Evolutionary conservation across 1,140 invertebrate species (phyloP).

Genomic region (Proales similis): DNA sequence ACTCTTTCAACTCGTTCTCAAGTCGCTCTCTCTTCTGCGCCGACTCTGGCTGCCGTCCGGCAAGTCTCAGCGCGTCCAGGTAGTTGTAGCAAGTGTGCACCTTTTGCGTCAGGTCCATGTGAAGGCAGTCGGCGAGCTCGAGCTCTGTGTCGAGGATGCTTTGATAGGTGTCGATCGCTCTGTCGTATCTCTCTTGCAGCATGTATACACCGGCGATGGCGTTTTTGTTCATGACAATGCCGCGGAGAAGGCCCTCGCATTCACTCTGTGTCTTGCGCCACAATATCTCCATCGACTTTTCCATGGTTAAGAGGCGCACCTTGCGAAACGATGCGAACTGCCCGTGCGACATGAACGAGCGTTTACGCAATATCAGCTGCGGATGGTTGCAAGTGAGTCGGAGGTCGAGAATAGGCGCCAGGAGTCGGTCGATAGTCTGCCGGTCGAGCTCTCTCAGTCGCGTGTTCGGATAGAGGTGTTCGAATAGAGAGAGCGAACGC

Average conservation of each 20-base stretch:
- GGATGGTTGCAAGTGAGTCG: slow-evolving; percentile 68
- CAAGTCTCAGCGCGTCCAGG: neutral
- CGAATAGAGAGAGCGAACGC: too few species aligned
- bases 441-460: slow-evolving; percentile 23
- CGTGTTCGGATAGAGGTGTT: too few species aligned
- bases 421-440: slow-evolving; percentile 43
- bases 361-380: slow-evolving; percentile 59
- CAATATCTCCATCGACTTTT: slow-evolving; percentile 62
- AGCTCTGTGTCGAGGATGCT: slow-evolving; percentile 25
- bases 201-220: slow-evolving; percentile 30
- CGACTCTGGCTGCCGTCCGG: neutral
- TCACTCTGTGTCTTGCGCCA: slow-evolving; percentile 61
- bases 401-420: slow-evolving; percentile 62
- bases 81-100: slow-evolving; percentile 36
- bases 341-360: slow-evolving; percentile 52
- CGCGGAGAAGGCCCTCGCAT: slow-evolving; percentile 62
- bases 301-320: slow-evolving; percentile 60
- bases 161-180: slow-evolving; percentile 29
- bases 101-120: slow-evolving; percentile 25
- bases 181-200: neutral
- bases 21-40: neutral
- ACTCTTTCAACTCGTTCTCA: neutral
- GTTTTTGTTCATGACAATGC: slow-evolving; percentile 56
- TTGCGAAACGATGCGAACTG: neutral
- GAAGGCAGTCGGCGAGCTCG: neutral